A percentile compares a stretch with the other conserved stretches of the same genome.
Conservation (phyloP, 2,113 vertebrate genomes). For the Melanerpes formicivorus region DNA sequence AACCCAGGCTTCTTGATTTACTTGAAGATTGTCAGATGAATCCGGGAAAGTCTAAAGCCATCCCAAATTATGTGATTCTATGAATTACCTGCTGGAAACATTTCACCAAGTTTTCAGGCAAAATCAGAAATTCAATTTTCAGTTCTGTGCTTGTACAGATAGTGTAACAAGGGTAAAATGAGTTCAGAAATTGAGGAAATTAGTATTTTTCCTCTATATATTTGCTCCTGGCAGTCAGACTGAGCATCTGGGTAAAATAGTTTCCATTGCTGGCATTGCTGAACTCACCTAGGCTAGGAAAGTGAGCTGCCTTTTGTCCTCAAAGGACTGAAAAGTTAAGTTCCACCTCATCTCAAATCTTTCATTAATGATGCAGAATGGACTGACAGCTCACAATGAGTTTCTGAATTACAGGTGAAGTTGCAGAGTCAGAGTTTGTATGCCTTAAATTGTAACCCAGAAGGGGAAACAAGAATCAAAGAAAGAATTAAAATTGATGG, state of each 20-base stretch:
- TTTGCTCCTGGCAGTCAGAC: not conserved
- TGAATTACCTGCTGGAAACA: not conserved
- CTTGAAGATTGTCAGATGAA: not conserved
- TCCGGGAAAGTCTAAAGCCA: not conserved
- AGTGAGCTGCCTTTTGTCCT: not conserved
- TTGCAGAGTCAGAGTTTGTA: not conserved
- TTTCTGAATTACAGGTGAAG: not conserved
- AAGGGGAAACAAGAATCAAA: too few species aligned
- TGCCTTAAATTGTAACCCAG: not conserved
- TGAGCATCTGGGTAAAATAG: not conserved
- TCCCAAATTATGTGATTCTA: not conserved
- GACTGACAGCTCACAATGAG: not conserved
- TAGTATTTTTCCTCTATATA: not conserved
- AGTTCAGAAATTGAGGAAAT: not conserved
- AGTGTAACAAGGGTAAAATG: not conserved
- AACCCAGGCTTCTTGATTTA: not conserved
- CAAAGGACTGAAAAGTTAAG: not conserved
- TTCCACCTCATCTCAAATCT: not conserved
- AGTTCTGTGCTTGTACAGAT: not conserved
- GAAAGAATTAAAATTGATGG: not conserved
- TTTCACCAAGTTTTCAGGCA: not conserved
- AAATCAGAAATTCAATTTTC: not conserved
- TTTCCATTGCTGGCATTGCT: not conserved
- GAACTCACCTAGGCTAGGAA: not conserved
- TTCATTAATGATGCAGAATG: not conserved